These are phyloP conservation scores for Diarsia dahlii DNA, from an alignment of 2,888 invertebrate species.

Conservation along the genomic window DNA sequence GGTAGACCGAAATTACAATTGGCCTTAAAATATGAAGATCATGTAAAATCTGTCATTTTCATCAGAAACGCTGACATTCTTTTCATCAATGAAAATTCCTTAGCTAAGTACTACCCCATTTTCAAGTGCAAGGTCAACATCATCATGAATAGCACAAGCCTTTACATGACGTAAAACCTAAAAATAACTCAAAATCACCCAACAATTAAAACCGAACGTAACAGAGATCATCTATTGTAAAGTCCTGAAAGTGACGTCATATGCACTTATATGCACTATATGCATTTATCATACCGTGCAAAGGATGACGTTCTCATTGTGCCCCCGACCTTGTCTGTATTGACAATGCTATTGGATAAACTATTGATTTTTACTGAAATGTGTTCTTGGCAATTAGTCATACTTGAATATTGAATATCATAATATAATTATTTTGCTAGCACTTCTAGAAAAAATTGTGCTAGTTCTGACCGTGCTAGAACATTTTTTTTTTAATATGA, in stretches of 20 bases:
- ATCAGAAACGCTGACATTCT: neutral
- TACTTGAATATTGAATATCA: neutral
- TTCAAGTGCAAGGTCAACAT: conserved; percentile 5
- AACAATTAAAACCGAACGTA: conserved; percentile 30
- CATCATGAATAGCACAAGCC: neutral
- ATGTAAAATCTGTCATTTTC: neutral
- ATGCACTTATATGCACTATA: conserved; percentile 17
- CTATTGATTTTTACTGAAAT: conserved; percentile 48
- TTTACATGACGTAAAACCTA: conserved; percentile 19
- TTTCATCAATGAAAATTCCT: neutral
- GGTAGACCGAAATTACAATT: neutral
- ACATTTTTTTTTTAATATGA: no score
- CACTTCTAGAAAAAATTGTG: no score
- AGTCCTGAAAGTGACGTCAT: conserved; percentile 32
- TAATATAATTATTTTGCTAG: no score
- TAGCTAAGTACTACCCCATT: neutral
- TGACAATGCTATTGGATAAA: conserved; percentile 22
- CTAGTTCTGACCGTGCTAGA: no score
- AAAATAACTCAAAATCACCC: conserved; percentile 13
- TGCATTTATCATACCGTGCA: conserved; percentile 24
- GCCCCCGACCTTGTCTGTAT: conserved; percentile 47
- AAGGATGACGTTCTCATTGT: conserved; percentile 31
- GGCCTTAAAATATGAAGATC: neutral
- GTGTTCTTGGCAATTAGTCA: conserved; percentile 31
- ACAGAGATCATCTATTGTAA: conserved; percentile 19